Percentiles rank a stretch among this genome's conserved stretches.
These are phyloP conservation scores for Scolanthus callimorphus DNA, from an alignment of 92 coral and sea anemone genomes.

Conservation along the genomic window DNA sequence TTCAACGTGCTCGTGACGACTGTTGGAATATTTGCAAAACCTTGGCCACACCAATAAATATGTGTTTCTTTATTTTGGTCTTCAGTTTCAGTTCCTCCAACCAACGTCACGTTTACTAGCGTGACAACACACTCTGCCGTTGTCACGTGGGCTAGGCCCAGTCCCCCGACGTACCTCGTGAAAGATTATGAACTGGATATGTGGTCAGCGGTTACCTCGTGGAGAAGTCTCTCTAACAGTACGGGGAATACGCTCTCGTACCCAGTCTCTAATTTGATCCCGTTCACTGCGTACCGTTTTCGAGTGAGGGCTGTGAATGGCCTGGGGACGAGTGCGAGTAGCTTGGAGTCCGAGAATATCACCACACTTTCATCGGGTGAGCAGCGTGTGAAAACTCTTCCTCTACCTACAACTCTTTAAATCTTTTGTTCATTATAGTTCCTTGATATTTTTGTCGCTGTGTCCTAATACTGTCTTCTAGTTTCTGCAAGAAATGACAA, in stretches of 20 bases:
- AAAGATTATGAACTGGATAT: conserved; percentile 55
- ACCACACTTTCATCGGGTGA: conserved; percentile 67
- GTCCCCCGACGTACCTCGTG: conserved; percentile 49
- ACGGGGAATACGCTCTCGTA: conserved; percentile 29
- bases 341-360: conserved; percentile 46
- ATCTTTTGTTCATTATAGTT: no score
- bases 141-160: conserved; percentile 60
- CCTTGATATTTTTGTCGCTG: no score
- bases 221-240: conserved; percentile 52
- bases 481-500: no score
- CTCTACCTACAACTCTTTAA: no score
- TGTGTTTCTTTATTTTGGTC: not conserved
- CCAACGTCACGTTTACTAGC: conserved; percentile 25
- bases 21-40: no score
- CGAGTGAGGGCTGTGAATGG: conserved; percentile 78
- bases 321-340: conserved; percentile 66
- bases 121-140: conserved; percentile 56
- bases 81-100: conserved; percentile 68
- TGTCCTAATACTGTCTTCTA: no score
- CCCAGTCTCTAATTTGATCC: conserved; percentile 27
- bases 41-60: no score
- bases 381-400: not conserved
- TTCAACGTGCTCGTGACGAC: no score
- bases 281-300: conserved; percentile 59
- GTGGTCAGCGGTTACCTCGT: conserved; percentile 31